phyloP scores from a whole-genome alignment of 2,888 invertebrate genomes.

The Machimus rusticus region DNA sequence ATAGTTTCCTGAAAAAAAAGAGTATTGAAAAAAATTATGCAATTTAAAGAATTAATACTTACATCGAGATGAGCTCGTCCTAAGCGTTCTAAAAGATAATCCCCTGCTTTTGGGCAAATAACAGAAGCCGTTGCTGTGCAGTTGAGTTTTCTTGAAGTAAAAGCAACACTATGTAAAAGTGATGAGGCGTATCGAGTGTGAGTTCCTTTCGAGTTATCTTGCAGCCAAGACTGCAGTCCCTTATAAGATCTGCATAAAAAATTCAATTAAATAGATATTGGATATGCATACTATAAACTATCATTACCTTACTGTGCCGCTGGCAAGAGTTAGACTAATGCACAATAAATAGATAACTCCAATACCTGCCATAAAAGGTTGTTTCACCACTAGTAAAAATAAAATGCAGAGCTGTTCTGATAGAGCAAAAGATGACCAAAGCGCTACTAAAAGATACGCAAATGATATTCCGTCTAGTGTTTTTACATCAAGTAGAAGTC shows the following conservation, averaged over 20 bases:
- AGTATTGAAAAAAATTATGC: constrained; percentile 60
- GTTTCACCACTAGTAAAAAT: constrained; percentile 80
- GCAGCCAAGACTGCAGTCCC: constrained; percentile 82
- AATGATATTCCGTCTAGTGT: constrained; percentile 63
- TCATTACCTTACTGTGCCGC: constrained; percentile 77
- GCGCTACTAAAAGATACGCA: constrained; percentile 72
- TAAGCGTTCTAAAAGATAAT: constrained; percentile 60
- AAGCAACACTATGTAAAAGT: constrained; percentile 75
- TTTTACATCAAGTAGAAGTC: constrained; percentile 58
- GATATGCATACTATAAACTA: background rate
- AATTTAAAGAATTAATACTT: constrained; percentile 42
- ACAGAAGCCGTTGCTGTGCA: constrained; percentile 63
- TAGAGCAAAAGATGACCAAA: constrained; percentile 87
- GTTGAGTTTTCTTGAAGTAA: constrained; percentile 67
- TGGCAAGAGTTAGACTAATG: constrained; percentile 74
- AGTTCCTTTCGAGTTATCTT: constrained; percentile 79
- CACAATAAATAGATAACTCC: constrained; percentile 81
- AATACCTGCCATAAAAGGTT: constrained; percentile 78
- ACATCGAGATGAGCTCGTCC: constrained; percentile 62
- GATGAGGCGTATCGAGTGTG: constrained; percentile 83
- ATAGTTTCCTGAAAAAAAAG: constrained; percentile 72
- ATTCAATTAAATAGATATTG: background rate
- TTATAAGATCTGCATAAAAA: constrained; percentile 73
- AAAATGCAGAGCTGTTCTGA: constrained; percentile 87
- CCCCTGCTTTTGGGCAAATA: constrained; percentile 60